A percentile compares a stretch with the other conserved stretches of the same genome.
Evolutionary conservation across 1,140 invertebrate species (phyloP).

Genomic region (Himalopsyche phryganea): DNA sequence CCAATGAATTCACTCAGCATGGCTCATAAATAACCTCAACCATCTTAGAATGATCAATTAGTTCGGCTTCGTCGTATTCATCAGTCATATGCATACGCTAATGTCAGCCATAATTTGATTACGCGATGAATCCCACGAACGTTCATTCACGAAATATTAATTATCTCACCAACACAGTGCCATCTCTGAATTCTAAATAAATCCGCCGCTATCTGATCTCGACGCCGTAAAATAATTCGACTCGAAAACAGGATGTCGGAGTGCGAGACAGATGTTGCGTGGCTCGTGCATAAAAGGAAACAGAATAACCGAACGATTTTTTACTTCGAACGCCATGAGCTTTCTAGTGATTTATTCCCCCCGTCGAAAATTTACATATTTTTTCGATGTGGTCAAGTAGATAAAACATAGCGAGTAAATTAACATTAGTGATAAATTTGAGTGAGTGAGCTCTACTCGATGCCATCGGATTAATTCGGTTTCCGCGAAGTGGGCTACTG

Average conservation of each 20-base stretch:
- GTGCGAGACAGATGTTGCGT: conserved; percentile 31
- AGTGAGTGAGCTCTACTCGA: not conserved
- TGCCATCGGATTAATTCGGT: too few relatives aligned
- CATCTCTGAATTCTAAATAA: conserved; percentile 17
- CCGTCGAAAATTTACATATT: conserved; percentile 29
- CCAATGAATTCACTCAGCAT: not conserved
- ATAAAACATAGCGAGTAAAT: conserved; percentile 30
- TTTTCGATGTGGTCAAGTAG: conserved; percentile 30
- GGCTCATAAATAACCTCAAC: not conserved
- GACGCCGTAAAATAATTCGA: conserved; percentile 1
- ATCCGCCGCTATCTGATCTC: conserved; percentile 29
- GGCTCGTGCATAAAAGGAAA: conserved; percentile 12
- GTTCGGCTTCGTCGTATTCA: conserved; percentile 5
- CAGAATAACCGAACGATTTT: conserved; percentile 17
- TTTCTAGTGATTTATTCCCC: conserved; percentile 29
- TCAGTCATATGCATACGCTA: conserved; percentile 18
- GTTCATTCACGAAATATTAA: conserved; percentile 32
- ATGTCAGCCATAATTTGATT: conserved; percentile 27
- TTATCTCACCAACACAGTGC: conserved; percentile 14
- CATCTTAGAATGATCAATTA: not conserved
- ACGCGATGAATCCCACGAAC: conserved; percentile 29
- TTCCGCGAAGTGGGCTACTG: not conserved
- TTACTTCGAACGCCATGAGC: conserved; percentile 13
- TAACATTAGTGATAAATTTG: conserved; percentile 27
- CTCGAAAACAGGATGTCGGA: conserved; percentile 13